Evolutionary conservation across 2,888 invertebrate species (phyloP).

Genomic region (Cheilosia variabilis): DNA sequence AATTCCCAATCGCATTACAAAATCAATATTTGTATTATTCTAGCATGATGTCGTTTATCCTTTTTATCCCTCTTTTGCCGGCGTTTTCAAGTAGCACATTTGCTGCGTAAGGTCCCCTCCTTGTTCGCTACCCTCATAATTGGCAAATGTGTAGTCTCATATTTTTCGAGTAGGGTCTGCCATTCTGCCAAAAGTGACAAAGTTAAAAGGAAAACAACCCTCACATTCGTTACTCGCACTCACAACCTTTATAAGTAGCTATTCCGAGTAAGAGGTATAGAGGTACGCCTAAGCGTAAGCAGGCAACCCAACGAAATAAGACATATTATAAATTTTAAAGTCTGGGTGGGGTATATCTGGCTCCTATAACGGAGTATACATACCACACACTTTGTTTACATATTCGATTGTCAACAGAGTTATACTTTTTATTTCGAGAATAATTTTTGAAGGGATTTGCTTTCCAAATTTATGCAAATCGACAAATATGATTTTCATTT

Average conservation of each 20-base stretch:
- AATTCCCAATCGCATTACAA: conserved; percentile 71
- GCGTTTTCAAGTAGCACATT: conserved; percentile 38
- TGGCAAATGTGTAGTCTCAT: background rate
- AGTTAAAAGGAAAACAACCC: conserved; percentile 20
- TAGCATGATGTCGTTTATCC: conserved; percentile 52
- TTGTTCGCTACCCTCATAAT: background rate
- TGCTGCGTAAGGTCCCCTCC: conserved; percentile 23
- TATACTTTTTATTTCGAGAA: background rate
- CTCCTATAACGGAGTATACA: background rate
- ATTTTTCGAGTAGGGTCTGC: background rate
- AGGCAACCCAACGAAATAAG: conserved; percentile 33
- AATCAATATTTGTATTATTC: conserved; percentile 73
- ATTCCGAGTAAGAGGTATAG: conserved; percentile 7
- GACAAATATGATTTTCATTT: background rate
- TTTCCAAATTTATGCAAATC: background rate
- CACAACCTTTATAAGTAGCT: background rate
- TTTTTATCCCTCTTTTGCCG: conserved; percentile 47
- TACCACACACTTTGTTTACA: conserved; percentile 13
- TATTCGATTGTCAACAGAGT: conserved; percentile 23
- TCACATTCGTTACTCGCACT: conserved; percentile 3
- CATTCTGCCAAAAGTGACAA: conserved; percentile 52
- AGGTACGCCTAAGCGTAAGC: background rate
- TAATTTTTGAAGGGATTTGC: background rate
- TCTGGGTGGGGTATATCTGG: background rate
- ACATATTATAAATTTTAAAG: conserved; percentile 39